These are phyloP conservation scores for Drosophila novamexicana DNA, from an alignment of 1,140 invertebrate species.

Conservation along the genomic window DNA sequence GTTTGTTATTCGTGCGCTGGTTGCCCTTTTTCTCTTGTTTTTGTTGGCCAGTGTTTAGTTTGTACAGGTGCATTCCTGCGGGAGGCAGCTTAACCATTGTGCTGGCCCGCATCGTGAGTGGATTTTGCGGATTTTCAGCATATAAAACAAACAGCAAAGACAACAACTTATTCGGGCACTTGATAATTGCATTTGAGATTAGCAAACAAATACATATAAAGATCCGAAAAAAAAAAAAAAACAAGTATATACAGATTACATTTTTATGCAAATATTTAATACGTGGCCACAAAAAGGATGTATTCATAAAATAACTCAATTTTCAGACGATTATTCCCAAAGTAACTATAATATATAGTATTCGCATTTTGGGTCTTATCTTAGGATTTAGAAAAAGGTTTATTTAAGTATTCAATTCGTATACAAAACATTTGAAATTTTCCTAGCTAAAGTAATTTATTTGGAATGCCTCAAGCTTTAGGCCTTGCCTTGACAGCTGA, in stretches of 20 bases:
- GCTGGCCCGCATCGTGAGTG: slow-evolving; percentile 31
- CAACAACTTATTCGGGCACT: slow-evolving; percentile 18
- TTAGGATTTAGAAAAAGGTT: too few relatives aligned
- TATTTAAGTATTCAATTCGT: background rate
- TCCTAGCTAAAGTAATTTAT: too few relatives aligned
- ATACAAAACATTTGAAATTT: background rate
- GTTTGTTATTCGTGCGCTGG: slow-evolving; percentile 33
- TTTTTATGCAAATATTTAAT: too few relatives aligned
- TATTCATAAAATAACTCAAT: too few relatives aligned
- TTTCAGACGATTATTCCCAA: too few relatives aligned
- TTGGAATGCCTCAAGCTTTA: background rate
- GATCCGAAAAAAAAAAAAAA: background rate
- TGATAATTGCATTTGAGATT: slow-evolving; percentile 38
- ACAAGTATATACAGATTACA: background rate
- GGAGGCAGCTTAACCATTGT: slow-evolving; percentile 22
- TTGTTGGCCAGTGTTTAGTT: slow-evolving; percentile 11
- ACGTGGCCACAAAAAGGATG: too few relatives aligned
- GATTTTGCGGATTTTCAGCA: slow-evolving; percentile 33
- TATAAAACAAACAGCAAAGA: slow-evolving; percentile 20
- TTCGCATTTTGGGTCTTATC: too few relatives aligned
- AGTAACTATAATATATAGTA: too few relatives aligned
- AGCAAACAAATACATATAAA: background rate
- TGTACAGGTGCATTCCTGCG: slow-evolving; percentile 39
- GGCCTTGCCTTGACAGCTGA: slow-evolving; percentile 9
- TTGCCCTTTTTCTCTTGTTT: slow-evolving; percentile 23